These are phyloP conservation scores for Oscarella lobularis DNA, from an alignment of 37 sponge, comb jelly and placozoan genomes.

Conservation along the genomic window DNA sequence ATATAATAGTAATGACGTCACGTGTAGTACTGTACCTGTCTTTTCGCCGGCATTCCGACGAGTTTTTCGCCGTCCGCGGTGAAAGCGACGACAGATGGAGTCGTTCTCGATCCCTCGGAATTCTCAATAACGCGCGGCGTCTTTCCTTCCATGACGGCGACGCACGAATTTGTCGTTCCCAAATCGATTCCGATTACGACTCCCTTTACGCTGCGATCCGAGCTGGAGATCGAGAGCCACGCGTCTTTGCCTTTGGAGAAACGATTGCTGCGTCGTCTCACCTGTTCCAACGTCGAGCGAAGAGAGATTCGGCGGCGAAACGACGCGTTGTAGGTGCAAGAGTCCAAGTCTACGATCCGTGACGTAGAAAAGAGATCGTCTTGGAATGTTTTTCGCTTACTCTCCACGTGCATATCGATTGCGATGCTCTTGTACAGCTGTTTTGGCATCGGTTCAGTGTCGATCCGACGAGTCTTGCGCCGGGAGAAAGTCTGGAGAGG, in stretches of 20 bases:
- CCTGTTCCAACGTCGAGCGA: not conserved
- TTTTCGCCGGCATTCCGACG: slow-evolving; percentile 79
- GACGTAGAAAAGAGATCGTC: too few species aligned
- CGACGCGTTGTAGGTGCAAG: not conserved
- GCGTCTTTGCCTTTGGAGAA: too few species aligned
- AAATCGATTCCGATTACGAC: slow-evolving; percentile 91
- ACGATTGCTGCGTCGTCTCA: slow-evolving; percentile 8
- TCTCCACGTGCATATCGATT: too few species aligned
- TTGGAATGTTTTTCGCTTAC: too few species aligned
- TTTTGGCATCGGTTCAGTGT: too few species aligned
- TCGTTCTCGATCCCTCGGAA: slow-evolving; percentile 89
- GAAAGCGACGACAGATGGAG: slow-evolving; percentile 96
- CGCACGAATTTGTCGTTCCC: slow-evolving; percentile 98
- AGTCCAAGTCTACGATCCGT: too few species aligned
- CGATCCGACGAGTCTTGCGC: too few species aligned
- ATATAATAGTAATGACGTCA: not conserved
- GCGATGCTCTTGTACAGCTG: too few species aligned
- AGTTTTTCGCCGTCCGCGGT: slow-evolving; percentile 85
- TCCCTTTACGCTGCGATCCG: slow-evolving; percentile 45
- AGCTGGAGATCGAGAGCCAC: too few species aligned
- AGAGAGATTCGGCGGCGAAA: not conserved
- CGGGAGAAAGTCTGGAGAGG: too few species aligned
- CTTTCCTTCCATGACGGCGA: slow-evolving; percentile 97
- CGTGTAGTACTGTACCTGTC: slow-evolving; percentile 48
- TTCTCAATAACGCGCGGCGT: slow-evolving; percentile 93